Evolutionary conservation across 2,797 vertebrate genomes (phyloP).

Genomic region (Salmo trutta): DNA sequence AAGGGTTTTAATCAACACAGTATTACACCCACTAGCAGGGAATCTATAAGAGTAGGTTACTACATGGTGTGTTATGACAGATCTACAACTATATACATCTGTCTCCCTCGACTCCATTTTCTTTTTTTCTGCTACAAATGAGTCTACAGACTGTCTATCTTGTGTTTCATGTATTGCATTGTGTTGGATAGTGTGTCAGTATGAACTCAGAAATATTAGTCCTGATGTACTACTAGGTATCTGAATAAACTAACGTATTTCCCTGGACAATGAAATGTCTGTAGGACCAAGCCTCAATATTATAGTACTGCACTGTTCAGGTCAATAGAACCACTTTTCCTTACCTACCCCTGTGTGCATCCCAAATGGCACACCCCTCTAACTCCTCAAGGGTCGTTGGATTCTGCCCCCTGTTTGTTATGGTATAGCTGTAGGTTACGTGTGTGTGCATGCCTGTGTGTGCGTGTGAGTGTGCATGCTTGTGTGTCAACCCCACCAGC

Average conservation of each 20-base stretch:
- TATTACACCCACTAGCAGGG: neutral
- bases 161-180: neutral
- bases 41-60: neutral
- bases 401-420: neutral
- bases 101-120: too few relatives aligned
- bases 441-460: neutral
- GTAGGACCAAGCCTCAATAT: neutral
- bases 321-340: too few relatives aligned
- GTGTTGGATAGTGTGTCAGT: neutral
- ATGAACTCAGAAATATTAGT: neutral
- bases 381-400: neutral
- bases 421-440: neutral
- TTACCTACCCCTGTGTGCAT: neutral
- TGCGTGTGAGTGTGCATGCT: neutral
- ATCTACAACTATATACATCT: neutral
- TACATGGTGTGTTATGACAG: neutral
- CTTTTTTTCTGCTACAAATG: neutral
- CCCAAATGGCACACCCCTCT: neutral
- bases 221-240: neutral
- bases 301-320: neutral
- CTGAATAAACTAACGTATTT: neutral
- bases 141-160: neutral
- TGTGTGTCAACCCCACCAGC: conserved; percentile 22
- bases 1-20: neutral
- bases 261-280: neutral